Percentiles rank a stretch among this genome's conserved stretches.
phyloP scores from a whole-genome alignment of 2,113 vertebrate genomes.

The Siniperca chuatsi region DNA sequence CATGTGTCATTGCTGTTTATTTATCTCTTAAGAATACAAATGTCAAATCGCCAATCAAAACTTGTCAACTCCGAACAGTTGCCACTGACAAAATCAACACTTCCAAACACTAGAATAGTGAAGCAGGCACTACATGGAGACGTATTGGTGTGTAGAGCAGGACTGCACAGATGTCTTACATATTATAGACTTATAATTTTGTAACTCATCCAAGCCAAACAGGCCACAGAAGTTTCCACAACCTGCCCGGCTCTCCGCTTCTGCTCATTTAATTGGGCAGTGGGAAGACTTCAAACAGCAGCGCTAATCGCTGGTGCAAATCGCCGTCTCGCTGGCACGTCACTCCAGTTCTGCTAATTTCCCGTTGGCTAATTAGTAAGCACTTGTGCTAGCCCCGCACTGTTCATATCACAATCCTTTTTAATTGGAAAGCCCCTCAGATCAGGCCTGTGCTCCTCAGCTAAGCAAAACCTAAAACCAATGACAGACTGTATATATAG shows the following conservation, averaged over 20 bases:
- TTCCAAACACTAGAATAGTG: neutral
- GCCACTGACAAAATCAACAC: neutral
- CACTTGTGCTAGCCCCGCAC: constrained; percentile 47
- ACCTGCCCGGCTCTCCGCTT: constrained; percentile 21
- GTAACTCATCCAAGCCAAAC: constrained; percentile 36
- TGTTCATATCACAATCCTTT: constrained; percentile 52
- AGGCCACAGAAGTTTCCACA: constrained; percentile 29
- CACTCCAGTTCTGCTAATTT: constrained; percentile 57
- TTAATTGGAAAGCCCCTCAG: constrained; percentile 63
- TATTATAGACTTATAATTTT: neutral
- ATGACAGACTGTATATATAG: constrained; percentile 35
- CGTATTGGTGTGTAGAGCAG: neutral
- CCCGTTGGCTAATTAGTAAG: constrained; percentile 70
- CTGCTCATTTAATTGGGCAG: constrained; percentile 58
- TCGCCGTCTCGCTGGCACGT: constrained; percentile 47
- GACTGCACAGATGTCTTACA: neutral
- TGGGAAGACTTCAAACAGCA: constrained; percentile 55
- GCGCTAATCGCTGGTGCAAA: constrained; percentile 56
- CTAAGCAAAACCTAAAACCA: constrained; percentile 43
- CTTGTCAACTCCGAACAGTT: neutral
- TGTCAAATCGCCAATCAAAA: neutral
- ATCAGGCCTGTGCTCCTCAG: constrained; percentile 43
- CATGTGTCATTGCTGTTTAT: neutral
- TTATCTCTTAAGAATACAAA: neutral
- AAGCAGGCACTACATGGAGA: neutral